phyloP scores from a whole-genome alignment of 1,140 invertebrate species.

The Pseudomyrmex cubaensis region DNA sequence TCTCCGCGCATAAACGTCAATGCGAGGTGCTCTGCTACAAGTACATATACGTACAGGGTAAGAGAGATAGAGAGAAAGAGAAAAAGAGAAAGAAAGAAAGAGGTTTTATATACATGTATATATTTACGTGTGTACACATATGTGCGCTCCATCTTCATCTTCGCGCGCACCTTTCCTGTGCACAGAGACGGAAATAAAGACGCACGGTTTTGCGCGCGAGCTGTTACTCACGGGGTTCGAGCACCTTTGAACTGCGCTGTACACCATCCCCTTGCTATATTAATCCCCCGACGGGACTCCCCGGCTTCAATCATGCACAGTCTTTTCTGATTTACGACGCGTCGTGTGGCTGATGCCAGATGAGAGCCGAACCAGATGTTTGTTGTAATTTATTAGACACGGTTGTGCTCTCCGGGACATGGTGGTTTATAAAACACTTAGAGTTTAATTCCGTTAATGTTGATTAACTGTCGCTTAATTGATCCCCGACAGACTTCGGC shows the following conservation, averaged over 20 bases:
- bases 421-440: neutral
- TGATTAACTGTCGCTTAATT: neutral
- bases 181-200: neutral
- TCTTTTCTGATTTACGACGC: conserved; percentile 4
- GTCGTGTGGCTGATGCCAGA: neutral
- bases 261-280: conserved; percentile 3
- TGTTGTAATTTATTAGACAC: conserved; percentile 1
- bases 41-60: neutral
- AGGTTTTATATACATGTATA: neutral
- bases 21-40: conserved; percentile 54
- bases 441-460: neutral
- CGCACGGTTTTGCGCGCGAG: neutral
- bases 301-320: conserved; percentile 10
- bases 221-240: neutral
- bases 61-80: too few species aligned
- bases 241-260: neutral
- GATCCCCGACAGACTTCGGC: too few species aligned
- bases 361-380: neutral
- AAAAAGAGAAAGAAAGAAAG: too few species aligned
- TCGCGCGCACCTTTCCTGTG: conserved; percentile 11
- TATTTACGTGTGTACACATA: neutral
- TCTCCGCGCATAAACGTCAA: conserved; percentile 72
- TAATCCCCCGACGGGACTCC: neutral
- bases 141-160: neutral
- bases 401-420: neutral